Evolutionary conservation across 2,797 vertebrate genomes (phyloP).

Genomic region (Dermochelys coriacea): DNA sequence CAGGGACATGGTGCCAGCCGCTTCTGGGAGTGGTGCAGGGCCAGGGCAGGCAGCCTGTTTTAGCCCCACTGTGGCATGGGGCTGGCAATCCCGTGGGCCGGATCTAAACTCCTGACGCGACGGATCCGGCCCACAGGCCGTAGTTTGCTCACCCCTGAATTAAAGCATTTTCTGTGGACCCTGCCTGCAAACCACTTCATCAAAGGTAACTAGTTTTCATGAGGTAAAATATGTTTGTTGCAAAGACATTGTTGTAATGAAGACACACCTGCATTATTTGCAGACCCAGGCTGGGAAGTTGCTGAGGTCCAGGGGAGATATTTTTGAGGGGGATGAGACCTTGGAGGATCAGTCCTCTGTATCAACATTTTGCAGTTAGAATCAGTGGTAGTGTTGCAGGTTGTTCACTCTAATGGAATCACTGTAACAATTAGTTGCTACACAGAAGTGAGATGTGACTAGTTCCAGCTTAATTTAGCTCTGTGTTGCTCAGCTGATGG

Average conservation of each 20-base stretch:
- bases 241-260: not conserved
- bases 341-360: rapidly evolving
- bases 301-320: not conserved
- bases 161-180: not conserved
- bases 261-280: not conserved
- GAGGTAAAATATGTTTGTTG: not conserved
- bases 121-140: too few relatives aligned
- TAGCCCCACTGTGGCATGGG: too few relatives aligned
- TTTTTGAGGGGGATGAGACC: too few relatives aligned
- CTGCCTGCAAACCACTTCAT: not conserved
- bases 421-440: not conserved
- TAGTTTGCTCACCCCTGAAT: too few relatives aligned
- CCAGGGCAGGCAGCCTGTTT: too few relatives aligned
- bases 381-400: too few relatives aligned
- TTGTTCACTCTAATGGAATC: not conserved
- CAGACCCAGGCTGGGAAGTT: not conserved
- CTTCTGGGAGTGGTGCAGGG: too few relatives aligned
- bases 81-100: too few relatives aligned
- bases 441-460: not conserved
- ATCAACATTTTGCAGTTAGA: not conserved
- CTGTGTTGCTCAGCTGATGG: not conserved
- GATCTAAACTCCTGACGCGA: too few relatives aligned
- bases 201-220: not conserved
- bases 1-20: too few relatives aligned
- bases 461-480: not conserved